These are phyloP conservation scores for Pyrgilauda ruficollis DNA, from an alignment of 2,113 vertebrate species.

Conservation along the genomic window DNA sequence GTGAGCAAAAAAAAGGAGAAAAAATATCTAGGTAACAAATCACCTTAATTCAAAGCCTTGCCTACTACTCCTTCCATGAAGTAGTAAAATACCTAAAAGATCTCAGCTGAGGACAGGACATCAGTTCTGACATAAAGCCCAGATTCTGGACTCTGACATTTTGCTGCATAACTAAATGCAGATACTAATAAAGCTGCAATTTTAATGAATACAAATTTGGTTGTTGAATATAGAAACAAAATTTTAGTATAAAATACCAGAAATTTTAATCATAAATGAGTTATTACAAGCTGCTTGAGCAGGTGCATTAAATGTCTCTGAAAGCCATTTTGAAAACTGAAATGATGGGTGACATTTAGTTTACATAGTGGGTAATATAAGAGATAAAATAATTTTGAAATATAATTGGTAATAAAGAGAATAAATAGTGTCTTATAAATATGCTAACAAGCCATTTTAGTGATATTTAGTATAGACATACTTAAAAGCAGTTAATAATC, in stretches of 20 bases:
- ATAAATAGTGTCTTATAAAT: conserved; percentile 62
- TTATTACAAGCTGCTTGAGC: conserved; percentile 22
- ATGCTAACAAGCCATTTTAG: conserved; percentile 42
- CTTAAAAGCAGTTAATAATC: conserved; percentile 57
- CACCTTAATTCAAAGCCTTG: not conserved
- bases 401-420: conserved; percentile 48
- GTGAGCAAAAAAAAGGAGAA: not conserved
- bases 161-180: not conserved
- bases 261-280: conserved; percentile 42
- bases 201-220: conserved; percentile 37
- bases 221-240: conserved; percentile 12
- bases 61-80: not conserved
- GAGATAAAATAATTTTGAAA: conserved; percentile 49
- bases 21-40: not conserved
- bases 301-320: conserved; percentile 22
- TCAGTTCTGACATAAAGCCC: not conserved
- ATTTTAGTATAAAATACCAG: not conserved
- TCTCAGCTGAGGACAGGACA: not conserved
- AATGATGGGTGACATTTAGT: conserved; percentile 58
- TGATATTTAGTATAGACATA: conserved; percentile 16
- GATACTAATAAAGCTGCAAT: not conserved
- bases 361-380: conserved; percentile 49
- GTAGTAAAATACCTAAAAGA: not conserved
- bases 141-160: not conserved
- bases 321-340: conserved; percentile 26